These are phyloP conservation scores for Callaeas wilsoni DNA, from an alignment of 2,113 vertebrate genomes.

Conservation along the genomic window DNA sequence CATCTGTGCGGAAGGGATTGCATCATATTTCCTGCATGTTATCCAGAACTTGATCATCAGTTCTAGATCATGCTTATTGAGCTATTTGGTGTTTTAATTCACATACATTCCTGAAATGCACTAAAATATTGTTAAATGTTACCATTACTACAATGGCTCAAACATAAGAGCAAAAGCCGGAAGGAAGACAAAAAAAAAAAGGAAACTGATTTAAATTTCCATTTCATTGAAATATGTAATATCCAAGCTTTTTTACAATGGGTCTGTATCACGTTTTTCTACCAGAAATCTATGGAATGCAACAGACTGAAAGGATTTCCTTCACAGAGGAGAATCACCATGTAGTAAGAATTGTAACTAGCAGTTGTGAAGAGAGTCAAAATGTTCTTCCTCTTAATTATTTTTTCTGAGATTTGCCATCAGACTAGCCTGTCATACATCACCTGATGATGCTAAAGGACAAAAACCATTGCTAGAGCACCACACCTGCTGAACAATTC, in stretches of 20 bases:
- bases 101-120: not conserved
- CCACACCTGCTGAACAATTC: not conserved
- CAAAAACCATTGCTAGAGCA: not conserved
- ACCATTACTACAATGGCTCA: not conserved
- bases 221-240: not conserved
- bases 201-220: not conserved
- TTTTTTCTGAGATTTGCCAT: not conserved
- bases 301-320: not conserved
- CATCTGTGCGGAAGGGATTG: not conserved
- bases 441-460: not conserved
- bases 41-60: not conserved
- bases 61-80: not conserved
- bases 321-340: not conserved
- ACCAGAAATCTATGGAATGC: not conserved
- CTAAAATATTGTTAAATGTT: not conserved
- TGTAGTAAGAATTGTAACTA: not conserved
- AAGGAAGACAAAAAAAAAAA: not conserved
- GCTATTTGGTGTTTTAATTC: not conserved
- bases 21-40: not conserved
- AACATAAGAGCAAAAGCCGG: not conserved
- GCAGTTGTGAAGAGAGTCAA: not conserved
- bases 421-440: not conserved
- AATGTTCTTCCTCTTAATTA: not conserved
- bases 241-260: not conserved
- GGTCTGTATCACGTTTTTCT: not conserved